A percentile compares a stretch with the other conserved stretches of the same genome.
Evolutionary conservation across 2,888 invertebrate genomes (phyloP).

Genomic region (Chrysomela aeneicollis): DNA sequence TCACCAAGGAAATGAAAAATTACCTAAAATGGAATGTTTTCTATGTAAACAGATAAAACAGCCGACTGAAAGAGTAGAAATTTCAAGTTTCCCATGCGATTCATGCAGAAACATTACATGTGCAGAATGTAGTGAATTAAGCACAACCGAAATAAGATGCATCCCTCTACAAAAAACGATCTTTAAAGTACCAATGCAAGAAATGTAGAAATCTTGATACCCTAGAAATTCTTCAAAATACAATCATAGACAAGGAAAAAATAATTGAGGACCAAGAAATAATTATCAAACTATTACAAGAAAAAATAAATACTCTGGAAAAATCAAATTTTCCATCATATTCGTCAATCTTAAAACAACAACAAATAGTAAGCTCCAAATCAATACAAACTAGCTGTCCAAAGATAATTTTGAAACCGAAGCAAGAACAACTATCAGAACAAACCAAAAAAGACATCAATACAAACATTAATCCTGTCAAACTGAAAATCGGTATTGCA

Average conservation of each 20-base stretch:
- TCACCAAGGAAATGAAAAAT: too few species aligned
- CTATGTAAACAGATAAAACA: too few species aligned
- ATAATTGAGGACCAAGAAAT: slow-evolving; percentile 5
- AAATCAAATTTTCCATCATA: slow-evolving; percentile 2
- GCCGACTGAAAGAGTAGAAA: too few species aligned
- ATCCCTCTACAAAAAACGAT: slow-evolving; percentile 15
- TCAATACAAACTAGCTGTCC: not conserved
- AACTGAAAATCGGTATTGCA: slow-evolving; percentile 3
- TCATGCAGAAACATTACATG: too few species aligned
- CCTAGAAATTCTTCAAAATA: slow-evolving; percentile 6
- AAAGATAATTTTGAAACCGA: not conserved
- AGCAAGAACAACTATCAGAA: not conserved
- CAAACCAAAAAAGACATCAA: slow-evolving; percentile 5
- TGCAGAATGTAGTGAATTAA: too few species aligned
- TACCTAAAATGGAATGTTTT: too few species aligned
- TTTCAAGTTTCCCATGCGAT: not conserved
- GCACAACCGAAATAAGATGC: slow-evolving; percentile 14
- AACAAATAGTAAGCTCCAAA: not conserved
- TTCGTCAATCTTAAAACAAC: not conserved
- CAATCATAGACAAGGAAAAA: slow-evolving; percentile 7
- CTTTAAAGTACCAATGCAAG: slow-evolving; percentile 7
- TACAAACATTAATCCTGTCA: not conserved
- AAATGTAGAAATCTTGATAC: slow-evolving; percentile 9
- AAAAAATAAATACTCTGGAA: slow-evolving; percentile 1
- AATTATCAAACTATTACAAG: too few species aligned